These are phyloP conservation scores for Tursiops truncatus DNA, from an alignment of 2,113 vertebrate genomes.

Conservation along the genomic window DNA sequence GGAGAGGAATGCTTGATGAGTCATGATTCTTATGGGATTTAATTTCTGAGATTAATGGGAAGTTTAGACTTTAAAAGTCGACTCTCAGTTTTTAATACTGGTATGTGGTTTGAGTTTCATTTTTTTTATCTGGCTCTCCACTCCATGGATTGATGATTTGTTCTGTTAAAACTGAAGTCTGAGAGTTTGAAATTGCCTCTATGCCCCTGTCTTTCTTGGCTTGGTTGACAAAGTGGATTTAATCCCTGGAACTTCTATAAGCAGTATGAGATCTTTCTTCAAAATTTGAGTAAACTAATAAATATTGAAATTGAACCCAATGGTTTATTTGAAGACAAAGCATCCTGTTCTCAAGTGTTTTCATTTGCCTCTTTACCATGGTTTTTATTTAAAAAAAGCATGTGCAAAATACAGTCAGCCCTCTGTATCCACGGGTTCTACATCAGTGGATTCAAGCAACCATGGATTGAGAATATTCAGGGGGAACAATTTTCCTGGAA, in stretches of 20 bases:
- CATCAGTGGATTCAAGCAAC: not conserved
- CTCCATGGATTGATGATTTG: not conserved
- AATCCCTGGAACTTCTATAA: not conserved
- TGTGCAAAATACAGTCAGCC: not conserved
- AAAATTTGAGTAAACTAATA: slow-evolving; percentile 38
- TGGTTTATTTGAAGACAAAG: slow-evolving; percentile 20
- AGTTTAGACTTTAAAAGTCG: not conserved
- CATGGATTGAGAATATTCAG: not conserved
- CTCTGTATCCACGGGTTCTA: not conserved
- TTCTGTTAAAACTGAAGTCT: slow-evolving; percentile 12
- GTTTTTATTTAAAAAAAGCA: not conserved
- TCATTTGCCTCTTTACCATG: not conserved
- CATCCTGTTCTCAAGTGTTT: not conserved
- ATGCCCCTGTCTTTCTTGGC: not conserved
- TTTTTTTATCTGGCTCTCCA: not conserved
- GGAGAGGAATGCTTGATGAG: not conserved
- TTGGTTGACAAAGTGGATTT: slow-evolving; percentile 44
- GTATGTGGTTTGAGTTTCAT: not conserved
- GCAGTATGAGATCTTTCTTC: not conserved
- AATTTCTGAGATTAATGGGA: not conserved
- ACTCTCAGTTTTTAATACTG: not conserved
- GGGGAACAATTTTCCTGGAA: not conserved
- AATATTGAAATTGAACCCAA: slow-evolving; percentile 43
- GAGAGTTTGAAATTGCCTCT: slow-evolving; percentile 1
- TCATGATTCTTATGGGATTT: not conserved